Percentiles rank a stretch among this genome's conserved stretches.
Conservation (phyloP, 1,140 invertebrate species). For the Ceratina japonica region DNA sequence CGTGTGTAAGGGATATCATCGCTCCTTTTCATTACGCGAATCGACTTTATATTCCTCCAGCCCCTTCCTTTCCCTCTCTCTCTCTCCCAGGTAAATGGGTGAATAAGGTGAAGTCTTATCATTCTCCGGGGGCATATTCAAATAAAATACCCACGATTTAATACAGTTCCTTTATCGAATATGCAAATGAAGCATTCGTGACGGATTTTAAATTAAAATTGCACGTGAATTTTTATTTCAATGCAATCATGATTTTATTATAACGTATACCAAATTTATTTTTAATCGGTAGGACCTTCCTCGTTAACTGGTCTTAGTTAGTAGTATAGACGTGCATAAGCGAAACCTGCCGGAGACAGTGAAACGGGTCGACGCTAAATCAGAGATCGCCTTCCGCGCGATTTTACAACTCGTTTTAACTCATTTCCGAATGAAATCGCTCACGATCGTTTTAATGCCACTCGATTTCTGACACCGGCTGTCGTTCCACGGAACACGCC, state of each 20-base stretch:
- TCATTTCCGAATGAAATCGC: not conserved
- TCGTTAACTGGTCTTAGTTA: slow-evolving; percentile 16
- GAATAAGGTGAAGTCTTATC: not conserved
- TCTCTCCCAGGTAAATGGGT: not conserved
- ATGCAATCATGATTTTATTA: too few relatives aligned
- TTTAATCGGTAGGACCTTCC: too few relatives aligned
- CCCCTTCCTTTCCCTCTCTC: too few relatives aligned
- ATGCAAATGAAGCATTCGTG: too few relatives aligned
- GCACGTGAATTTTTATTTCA: too few relatives aligned
- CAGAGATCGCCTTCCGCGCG: slow-evolving; percentile 8
- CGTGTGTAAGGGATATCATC: not conserved
- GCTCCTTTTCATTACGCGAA: slow-evolving; percentile 13
- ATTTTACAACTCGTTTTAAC: too few relatives aligned
- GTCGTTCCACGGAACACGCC: slow-evolving; percentile 1
- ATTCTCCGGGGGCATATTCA: not conserved
- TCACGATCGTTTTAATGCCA: not conserved
- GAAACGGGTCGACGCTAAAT: slow-evolving; percentile 20
- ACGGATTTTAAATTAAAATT: too few relatives aligned
- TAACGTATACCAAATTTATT: too few relatives aligned
- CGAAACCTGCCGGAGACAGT: slow-evolving; percentile 28
- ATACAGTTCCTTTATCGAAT: too few relatives aligned
- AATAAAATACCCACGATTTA: too few relatives aligned
- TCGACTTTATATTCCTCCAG: not conserved
- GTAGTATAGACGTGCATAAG: slow-evolving; percentile 26
- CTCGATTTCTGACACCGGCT: slow-evolving; percentile 31